Base-by-base conservation (phyloP, 2,797 vertebrate genomes). In the Semotilus atromaculatus region DNA sequence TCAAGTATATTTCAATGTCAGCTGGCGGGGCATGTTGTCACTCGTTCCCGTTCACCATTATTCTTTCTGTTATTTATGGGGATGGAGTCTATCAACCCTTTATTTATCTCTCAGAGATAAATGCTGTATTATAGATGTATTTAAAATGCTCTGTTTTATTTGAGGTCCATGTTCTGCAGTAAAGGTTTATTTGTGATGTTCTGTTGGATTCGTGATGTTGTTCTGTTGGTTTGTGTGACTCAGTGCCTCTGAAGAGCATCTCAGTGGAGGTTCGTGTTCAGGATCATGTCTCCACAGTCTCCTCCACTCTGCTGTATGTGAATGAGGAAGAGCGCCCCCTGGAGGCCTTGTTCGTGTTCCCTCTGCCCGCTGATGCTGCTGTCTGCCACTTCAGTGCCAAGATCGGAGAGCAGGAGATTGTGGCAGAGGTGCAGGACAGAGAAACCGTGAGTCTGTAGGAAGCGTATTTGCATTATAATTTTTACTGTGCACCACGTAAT, bases 281-380 rank as follows among this genome's bases (percentile, higher is more conserved):
- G 60, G 95, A 95, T 60, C 96, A 96, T 85, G 95, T 97, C 82
- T 95, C 95, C 3, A 93, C 94, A 0, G 94, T 97, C 77, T 92
- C 92, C 77, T 96, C 95, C 67, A 95, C 93, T n/a, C 94, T 97
- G 82, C 92, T 89, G 86, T 97, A 97, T 38, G 88, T 96, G 88
- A 97, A 97, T 85, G 90, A 93, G 79, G 95, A 96, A 87, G 88
- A 93, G 62, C 88, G 90, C 76, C 91, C 95, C 0, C 19, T 97
- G 43, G 96, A 97, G 91, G 93, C 93, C 0, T 73, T 95, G 66
- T 97, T 97, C 81, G 92, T 97, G 58, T 97, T 97, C 86, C 96
- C 96, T 83, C 88, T 96, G 93, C 95, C 96, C 71, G 94, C 93
- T 81, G 95, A 96, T 60, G 95, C 96, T 78, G 95, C 96, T 8